Percentiles rank a stretch among this genome's conserved stretches.
These are phyloP conservation scores for Yponomeuta sedellus DNA, from an alignment of 2,888 invertebrate species.

Conservation along the genomic window DNA sequence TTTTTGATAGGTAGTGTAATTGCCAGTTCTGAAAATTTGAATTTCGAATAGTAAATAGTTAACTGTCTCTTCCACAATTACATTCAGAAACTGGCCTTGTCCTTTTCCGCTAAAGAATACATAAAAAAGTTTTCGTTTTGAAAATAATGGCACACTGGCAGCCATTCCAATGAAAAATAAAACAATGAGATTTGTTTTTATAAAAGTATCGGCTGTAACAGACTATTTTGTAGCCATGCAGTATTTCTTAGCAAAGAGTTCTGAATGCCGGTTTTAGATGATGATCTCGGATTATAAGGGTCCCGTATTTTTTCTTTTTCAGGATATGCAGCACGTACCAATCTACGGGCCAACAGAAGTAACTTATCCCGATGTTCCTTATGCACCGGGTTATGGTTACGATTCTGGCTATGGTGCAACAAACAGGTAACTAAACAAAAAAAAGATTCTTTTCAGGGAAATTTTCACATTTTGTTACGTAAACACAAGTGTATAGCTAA, in stretches of 20 bases:
- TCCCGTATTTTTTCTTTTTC: conserved; percentile 27
- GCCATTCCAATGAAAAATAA: background rate
- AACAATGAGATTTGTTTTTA: background rate
- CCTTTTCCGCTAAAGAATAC: background rate
- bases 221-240: background rate
- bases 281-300: no score
- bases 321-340: conserved; percentile 49
- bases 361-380: conserved; percentile 58
- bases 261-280: background rate
- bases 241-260: background rate
- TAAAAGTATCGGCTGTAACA: background rate
- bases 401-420: conserved; percentile 41
- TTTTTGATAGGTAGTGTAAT: no score
- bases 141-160: background rate
- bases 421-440: conserved; percentile 38
- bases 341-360: conserved; percentile 50
- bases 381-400: conserved; percentile 62
- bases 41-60: no score
- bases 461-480: no score
- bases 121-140: background rate
- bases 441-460: no score
- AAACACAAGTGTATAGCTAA: no score
- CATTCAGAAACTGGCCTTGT: no score
- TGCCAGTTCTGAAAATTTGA: no score
- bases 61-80: no score